phyloP scores from a whole-genome alignment of 30 jellyfish, hydroid and myxozoan species.

The Turritopsis dohrnii region DNA sequence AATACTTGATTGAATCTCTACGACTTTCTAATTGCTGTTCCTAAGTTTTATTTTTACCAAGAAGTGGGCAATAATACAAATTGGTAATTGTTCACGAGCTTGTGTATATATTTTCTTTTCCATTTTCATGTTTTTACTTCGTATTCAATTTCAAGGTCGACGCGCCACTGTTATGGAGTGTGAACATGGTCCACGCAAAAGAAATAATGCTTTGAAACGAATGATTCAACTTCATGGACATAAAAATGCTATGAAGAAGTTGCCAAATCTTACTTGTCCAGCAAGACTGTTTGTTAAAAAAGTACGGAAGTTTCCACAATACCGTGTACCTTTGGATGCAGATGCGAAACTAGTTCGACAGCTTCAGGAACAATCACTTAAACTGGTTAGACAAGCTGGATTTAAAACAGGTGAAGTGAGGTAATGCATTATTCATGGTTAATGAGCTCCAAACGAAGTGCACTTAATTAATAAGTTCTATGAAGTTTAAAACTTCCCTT shows the following conservation, averaged over 20 bases:
- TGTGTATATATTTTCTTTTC: background rate
- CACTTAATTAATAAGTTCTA: too few species aligned
- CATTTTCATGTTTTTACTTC: background rate
- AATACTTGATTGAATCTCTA: too few species aligned
- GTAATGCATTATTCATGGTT: slow-evolving; percentile 39
- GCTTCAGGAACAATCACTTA: slow-evolving; percentile 81
- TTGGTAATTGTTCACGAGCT: too few species aligned
- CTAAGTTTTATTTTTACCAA: too few species aligned
- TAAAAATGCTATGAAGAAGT: slow-evolving; percentile 50
- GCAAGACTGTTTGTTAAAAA: slow-evolving; percentile 83
- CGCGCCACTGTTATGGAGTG: slow-evolving; percentile 96
- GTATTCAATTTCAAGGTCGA: slow-evolving; percentile 47
- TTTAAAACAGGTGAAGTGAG: slow-evolving; percentile 78
- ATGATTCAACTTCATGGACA: slow-evolving; percentile 64
- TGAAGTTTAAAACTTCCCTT: too few species aligned
- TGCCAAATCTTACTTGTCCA: slow-evolving; percentile 87
- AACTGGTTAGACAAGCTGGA: slow-evolving; percentile 70
- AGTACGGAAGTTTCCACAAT: slow-evolving; percentile 90
- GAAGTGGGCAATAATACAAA: too few species aligned
- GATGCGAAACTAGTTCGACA: slow-evolving; percentile 69
- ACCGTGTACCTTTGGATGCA: slow-evolving; percentile 59
- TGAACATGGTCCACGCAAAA: slow-evolving; percentile 97
- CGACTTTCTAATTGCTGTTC: too few species aligned
- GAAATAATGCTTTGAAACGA: slow-evolving; percentile 82
- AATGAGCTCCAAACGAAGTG: too few species aligned